Conservation (phyloP, 2,113 vertebrate genomes). For the Athene cunicularia region DNA sequence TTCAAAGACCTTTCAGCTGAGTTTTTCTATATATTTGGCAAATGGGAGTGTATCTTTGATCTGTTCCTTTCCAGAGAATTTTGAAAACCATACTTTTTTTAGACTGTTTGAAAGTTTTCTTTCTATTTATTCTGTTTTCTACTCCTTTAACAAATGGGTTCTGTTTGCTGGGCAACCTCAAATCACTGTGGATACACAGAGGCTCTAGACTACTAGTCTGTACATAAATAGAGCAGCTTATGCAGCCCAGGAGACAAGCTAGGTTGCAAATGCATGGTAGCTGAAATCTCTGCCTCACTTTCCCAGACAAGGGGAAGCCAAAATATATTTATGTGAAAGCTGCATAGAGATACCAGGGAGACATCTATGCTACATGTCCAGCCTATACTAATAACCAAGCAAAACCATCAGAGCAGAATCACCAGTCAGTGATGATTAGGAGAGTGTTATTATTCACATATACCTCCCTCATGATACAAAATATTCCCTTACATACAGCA, state of each 20-base stretch:
- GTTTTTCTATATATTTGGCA: neutral
- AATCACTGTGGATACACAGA: neutral
- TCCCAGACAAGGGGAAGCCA: neutral
- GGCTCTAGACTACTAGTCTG: accelerated
- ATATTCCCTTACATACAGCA: neutral
- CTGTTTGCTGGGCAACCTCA: neutral
- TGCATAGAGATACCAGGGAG: neutral
- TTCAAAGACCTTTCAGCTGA: neutral
- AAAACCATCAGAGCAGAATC: neutral
- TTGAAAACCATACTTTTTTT: neutral
- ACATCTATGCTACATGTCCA: neutral
- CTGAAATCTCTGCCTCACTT: neutral
- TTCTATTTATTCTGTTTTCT: neutral
- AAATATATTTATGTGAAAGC: neutral
- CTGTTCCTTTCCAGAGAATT: neutral
- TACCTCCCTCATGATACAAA: neutral
- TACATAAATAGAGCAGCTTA: neutral
- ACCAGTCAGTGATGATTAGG: neutral
- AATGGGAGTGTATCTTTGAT: neutral
- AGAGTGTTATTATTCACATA: neutral
- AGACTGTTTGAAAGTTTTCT: neutral
- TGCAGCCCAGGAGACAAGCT: neutral
- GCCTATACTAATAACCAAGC: neutral
- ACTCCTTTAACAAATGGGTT: neutral
- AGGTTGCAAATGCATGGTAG: neutral